A percentile compares a stretch with the other conserved stretches of the same genome.
These are phyloP conservation scores for Hypocryptadius cinnamomeus DNA, from an alignment of 2,113 vertebrate species.

Conservation along the genomic window DNA sequence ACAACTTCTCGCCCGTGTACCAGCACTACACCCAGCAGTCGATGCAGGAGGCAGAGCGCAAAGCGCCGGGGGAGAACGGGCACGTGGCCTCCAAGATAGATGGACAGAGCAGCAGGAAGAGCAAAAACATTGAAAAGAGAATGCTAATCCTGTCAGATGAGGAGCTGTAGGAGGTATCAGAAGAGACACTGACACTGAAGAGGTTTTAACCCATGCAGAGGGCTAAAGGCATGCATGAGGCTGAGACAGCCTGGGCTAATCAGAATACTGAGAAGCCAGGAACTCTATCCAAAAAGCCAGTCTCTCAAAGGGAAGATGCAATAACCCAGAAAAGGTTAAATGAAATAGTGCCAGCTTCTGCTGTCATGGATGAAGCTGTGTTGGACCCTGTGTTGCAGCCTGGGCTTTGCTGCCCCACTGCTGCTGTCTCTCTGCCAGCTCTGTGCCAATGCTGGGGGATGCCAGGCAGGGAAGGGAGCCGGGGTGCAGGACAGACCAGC, in stretches of 20 bases:
- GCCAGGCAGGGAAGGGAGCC: background rate
- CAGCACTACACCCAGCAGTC: conserved; percentile 91
- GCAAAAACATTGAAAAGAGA: conserved; percentile 83
- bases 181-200: background rate
- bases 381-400: background rate
- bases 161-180: conserved; percentile 71
- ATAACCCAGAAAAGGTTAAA: background rate
- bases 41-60: conserved; percentile 79
- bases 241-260: background rate
- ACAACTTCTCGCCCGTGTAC: conserved; percentile 86
- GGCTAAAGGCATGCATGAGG: background rate
- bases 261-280: background rate
- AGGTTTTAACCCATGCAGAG: background rate
- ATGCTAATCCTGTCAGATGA: conserved; percentile 88
- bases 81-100: conserved; percentile 17
- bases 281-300: background rate
- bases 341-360: background rate
- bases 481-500: background rate
- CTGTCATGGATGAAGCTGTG: background rate
- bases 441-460: background rate
- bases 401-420: background rate
- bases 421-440: background rate
- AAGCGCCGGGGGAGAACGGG: conserved; percentile 58
- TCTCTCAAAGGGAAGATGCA: background rate
- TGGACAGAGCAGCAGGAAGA: conserved; percentile 15